Percentiles rank a stretch among this genome's conserved stretches.
Conservation (phyloP, 1,140 invertebrate genomes). For the Hylaeus anthracinus region DNA sequence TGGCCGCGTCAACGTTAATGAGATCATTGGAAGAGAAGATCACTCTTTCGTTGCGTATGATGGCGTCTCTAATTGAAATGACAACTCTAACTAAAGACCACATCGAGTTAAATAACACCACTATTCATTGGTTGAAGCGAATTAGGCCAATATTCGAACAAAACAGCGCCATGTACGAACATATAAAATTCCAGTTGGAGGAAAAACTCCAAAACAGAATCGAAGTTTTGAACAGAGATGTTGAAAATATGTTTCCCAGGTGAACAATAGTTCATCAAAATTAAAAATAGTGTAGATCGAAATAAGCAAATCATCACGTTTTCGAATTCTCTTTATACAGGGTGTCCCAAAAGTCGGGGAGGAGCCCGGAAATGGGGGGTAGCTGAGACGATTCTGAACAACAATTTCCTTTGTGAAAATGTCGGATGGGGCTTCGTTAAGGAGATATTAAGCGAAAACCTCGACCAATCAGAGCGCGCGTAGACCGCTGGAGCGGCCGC, state of each 20-base stretch:
- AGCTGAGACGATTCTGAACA: no score
- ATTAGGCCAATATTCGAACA: slow-evolving; percentile 80
- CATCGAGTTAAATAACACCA: slow-evolving; percentile 75
- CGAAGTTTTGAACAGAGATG: slow-evolving; percentile 80
- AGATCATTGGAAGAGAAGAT: slow-evolving; percentile 75
- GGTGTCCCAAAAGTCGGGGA: no score
- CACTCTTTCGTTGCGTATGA: slow-evolving; percentile 71
- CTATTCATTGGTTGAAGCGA: slow-evolving; percentile 79
- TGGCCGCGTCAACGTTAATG: slow-evolving; percentile 75
- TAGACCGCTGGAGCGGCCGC: no score
- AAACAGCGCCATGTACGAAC: slow-evolving; percentile 82
- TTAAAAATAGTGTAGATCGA: no score
- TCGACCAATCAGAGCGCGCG: no score
- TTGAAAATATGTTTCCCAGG: slow-evolving; percentile 83
- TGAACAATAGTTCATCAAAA: slow-evolving; percentile 11
- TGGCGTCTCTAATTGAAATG: slow-evolving; percentile 76
- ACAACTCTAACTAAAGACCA: slow-evolving; percentile 76
- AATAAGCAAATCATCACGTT: no score
- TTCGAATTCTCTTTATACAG: no score
- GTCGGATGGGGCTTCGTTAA: no score
- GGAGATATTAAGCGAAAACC: no score
- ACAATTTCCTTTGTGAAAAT: no score
- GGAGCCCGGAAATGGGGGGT: no score
- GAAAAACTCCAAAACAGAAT: slow-evolving; percentile 82
- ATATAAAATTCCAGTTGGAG: slow-evolving; percentile 84